These are phyloP conservation scores for Galbula dea DNA, from an alignment of 2,113 vertebrate species.

Conservation along the genomic window DNA sequence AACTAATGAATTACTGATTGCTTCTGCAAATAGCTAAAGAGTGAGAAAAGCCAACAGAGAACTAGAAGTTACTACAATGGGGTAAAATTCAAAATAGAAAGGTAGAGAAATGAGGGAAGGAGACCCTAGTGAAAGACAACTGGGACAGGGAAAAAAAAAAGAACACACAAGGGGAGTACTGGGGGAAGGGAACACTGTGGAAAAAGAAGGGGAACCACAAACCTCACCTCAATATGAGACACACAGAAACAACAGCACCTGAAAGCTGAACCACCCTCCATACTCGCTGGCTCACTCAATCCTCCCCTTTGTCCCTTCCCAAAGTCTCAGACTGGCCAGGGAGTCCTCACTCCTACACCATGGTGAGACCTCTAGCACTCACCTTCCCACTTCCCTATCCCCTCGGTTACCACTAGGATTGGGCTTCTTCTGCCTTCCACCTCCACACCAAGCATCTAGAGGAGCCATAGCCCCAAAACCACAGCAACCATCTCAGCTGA, in stretches of 20 bases:
- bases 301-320: background rate
- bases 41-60: background rate
- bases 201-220: background rate
- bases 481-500: background rate
- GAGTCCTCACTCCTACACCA: accelerated
- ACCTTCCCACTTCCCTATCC: background rate
- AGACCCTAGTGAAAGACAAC: background rate
- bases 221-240: background rate
- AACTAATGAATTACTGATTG: background rate
- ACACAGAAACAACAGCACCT: background rate
- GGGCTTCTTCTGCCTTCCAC: background rate
- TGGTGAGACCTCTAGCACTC: background rate
- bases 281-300: accelerated
- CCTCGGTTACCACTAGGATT: background rate
- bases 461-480: background rate
- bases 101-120: accelerated
- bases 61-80: background rate
- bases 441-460: accelerated
- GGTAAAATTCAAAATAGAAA: background rate
- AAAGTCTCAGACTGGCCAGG: background rate
- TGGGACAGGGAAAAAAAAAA: accelerated
- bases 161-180: background rate
- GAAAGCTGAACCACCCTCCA: background rate
- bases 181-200: background rate
- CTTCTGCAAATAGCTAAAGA: background rate